Percentiles rank a stretch among this genome's conserved stretches.
These are phyloP conservation scores for Lottia gigantea DNA, from an alignment of 2,888 invertebrate species.

Conservation along the genomic window DNA sequence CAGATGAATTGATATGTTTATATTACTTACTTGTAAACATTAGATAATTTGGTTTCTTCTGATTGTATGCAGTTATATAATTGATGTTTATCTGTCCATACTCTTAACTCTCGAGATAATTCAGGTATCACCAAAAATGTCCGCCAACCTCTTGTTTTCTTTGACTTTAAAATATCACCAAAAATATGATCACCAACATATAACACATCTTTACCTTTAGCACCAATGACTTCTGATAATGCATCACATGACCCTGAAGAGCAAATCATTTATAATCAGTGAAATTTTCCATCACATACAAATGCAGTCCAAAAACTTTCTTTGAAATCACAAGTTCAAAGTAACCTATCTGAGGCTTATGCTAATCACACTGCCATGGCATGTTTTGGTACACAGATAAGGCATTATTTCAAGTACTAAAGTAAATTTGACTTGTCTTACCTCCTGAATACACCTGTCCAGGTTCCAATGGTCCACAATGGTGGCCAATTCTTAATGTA, in stretches of 20 bases:
- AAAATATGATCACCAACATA: conserved; percentile 99
- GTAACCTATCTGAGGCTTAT: too few species aligned
- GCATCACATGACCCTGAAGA: conserved; percentile 86
- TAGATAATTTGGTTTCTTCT: conserved; percentile 87
- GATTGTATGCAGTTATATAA: conserved; percentile 90
- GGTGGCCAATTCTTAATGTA: conserved; percentile 88
- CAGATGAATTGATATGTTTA: background rate
- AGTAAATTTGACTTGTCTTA: conserved; percentile 62
- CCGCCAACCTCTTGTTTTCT: conserved; percentile 97
- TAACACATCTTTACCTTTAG: conserved; percentile 96
- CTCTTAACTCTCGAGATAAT: conserved; percentile 91
- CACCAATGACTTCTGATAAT: conserved; percentile 93
- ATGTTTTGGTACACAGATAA: too few species aligned
- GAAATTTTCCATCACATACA: too few species aligned
- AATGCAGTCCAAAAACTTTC: background rate
- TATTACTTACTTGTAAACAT: conserved; percentile 89
- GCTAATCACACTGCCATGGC: too few species aligned
- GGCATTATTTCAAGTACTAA: too few species aligned
- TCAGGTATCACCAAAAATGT: conserved; percentile 99
- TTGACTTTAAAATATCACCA: conserved; percentile 97
- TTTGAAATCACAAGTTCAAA: conserved; percentile 2
- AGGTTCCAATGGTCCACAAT: conserved; percentile 83
- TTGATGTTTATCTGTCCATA: conserved; percentile 97
- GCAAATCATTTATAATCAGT: too few species aligned
- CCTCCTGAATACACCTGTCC: conserved; percentile 85